Base-by-base conservation (phyloP, 2,888 invertebrate genomes). In the Torymus aiolomorphi region DNA sequence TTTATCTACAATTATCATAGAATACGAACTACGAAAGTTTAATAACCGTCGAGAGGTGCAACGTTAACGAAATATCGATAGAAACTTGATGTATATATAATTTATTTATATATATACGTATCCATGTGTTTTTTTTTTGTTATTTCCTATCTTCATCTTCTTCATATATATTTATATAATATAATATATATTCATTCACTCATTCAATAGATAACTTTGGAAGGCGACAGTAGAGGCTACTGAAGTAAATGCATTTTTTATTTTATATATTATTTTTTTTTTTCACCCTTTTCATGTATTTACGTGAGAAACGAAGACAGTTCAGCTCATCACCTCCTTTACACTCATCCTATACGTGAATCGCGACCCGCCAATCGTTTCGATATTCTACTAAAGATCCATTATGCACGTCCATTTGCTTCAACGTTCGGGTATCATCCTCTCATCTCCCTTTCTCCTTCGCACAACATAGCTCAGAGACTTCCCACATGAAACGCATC, bases 181-280 rank as follows among this genome's bases (percentile, higher is more conserved):
- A 71, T 80, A 83, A 72, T 82, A 62, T 74, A 75, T 71, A 76
- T 79, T 78, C 78, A 80, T 81, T 82, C 82, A 81, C 83, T 83
- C 76, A 76, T 72, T 78, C 76, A 65, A 83, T 84, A 80, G 81
- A 76, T 81, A 82, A 83, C 83, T 86, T 84, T 87, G 86, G 87
- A 89, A 89, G 88, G 88, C 87, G 87, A 88, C 87, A 87, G 86
- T 88, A 87, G 87, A 87, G 82, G 83, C 86, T 88, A 89, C 86
- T 86, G 87, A 88, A 87, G 86, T 89, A 88, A 89, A 89, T 88
- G 88, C 88, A 88, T 79, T 79, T 42, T 42, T 42, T 42, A 10
- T 42, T 42, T 42, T 42, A 42, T 42, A 42, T 42, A 42, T 42
- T 42, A 42, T 42, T 42, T 42, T 42, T 42, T 31, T 31, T 5